Evolutionary conservation across 1,140 invertebrate species (phyloP).

Genomic region (Bactericera cockerelli): DNA sequence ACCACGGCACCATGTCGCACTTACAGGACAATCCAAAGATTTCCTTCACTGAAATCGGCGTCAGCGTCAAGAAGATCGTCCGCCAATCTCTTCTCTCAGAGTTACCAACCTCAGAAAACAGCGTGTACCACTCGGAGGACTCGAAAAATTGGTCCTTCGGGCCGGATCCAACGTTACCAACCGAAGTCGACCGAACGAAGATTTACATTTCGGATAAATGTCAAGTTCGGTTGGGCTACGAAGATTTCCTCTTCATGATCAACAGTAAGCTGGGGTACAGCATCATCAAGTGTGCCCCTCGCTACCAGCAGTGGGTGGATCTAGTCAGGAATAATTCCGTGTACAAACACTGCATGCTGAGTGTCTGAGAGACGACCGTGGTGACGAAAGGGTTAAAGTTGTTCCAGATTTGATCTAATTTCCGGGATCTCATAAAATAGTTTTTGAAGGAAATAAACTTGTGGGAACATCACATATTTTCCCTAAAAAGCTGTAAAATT

Average conservation of each 20-base stretch:
- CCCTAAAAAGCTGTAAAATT: no score
- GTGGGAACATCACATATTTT: no score
- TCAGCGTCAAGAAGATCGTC: background rate
- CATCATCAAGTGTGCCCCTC: conserved; percentile 53
- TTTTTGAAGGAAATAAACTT: no score
- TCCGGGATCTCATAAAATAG: no score
- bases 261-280: conserved; percentile 49
- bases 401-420: no score
- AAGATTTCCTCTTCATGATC: conserved; percentile 67
- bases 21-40: background rate
- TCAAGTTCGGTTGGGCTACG: conserved; percentile 47
- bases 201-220: conserved; percentile 44
- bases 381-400: no score
- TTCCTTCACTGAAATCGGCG: background rate
- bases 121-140: conserved; percentile 34
- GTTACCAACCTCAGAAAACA: background rate
- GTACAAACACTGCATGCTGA: conserved; percentile 46
- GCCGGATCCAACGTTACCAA: conserved; percentile 26
- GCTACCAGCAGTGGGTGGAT: conserved; percentile 47
- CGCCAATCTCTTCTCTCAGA: background rate
- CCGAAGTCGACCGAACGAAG: background rate
- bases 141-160: conserved; percentile 39
- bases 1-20: background rate
- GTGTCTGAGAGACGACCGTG: background rate
- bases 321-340: conserved; percentile 39